Evolutionary conservation across 2,797 vertebrate species (phyloP).

Genomic region (Lophius americanus): DNA sequence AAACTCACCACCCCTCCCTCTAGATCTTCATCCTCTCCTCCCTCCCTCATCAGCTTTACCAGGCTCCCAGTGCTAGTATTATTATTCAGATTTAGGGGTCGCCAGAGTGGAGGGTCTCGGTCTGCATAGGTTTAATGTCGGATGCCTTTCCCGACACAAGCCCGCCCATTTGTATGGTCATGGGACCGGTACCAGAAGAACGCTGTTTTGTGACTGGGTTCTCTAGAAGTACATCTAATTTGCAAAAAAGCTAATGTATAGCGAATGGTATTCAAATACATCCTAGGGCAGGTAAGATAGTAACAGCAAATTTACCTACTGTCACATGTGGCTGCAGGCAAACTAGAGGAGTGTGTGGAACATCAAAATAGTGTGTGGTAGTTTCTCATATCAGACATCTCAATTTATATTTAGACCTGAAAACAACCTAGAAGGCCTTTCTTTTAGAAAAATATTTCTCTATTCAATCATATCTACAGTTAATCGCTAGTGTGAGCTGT

Average conservation of each 20-base stretch:
- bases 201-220: no score
- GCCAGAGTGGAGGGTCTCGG: no score
- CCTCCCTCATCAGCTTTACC: constrained; percentile 35
- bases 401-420: neutral
- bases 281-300: neutral
- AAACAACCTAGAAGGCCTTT: neutral
- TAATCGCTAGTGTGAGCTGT: no score
- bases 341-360: neutral
- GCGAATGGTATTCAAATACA: neutral
- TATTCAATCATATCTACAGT: no score
- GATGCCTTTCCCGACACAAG: no score
- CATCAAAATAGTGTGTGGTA: neutral
- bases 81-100: no score
- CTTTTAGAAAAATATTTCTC: no score
- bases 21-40: constrained; percentile 34
- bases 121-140: no score
- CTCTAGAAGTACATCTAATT: constrained; percentile 7
- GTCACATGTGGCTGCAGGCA: constrained; percentile 10
- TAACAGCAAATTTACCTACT: constrained; percentile 2
- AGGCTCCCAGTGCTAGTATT: no score
- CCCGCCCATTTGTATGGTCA: no score
- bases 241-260: constrained; percentile 2
- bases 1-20: constrained; percentile 32
- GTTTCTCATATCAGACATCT: neutral
- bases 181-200: no score